These are phyloP conservation scores for Strix uralensis DNA, from an alignment of 2,113 vertebrate genomes.

Conservation along the genomic window DNA sequence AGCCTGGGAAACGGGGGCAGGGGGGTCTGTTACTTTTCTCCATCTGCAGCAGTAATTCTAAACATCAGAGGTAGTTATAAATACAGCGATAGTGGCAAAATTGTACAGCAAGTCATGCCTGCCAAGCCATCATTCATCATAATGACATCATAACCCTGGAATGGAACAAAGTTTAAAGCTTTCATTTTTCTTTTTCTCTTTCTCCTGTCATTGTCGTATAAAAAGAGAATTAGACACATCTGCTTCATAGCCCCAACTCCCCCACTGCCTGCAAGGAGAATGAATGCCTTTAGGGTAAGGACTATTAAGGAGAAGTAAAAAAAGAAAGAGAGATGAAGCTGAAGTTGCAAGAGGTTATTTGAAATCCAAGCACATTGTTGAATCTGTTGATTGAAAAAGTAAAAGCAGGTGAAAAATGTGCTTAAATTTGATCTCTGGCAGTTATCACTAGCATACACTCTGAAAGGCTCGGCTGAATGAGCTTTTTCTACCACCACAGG, in stretches of 20 bases:
- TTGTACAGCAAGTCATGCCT: not conserved
- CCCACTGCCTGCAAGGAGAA: not conserved
- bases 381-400: not conserved
- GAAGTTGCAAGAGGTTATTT: not conserved
- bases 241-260: not conserved
- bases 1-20: not conserved
- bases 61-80: not conserved
- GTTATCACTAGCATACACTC: not conserved
- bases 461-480: accelerated
- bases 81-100: not conserved
- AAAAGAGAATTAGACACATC: not conserved
- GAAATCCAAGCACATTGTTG: not conserved
- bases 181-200: not conserved
- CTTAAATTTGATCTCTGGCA: not conserved
- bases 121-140: not conserved
- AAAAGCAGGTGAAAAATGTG: not conserved
- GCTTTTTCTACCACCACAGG: not conserved
- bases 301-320: not conserved
- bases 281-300: not conserved
- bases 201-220: not conserved
- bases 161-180: not conserved
- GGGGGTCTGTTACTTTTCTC: not conserved
- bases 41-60: not conserved
- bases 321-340: not conserved
- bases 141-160: not conserved